Evolutionary conservation across 1,140 invertebrate species (phyloP).

Genomic region (Lasioglossum albipes): DNA sequence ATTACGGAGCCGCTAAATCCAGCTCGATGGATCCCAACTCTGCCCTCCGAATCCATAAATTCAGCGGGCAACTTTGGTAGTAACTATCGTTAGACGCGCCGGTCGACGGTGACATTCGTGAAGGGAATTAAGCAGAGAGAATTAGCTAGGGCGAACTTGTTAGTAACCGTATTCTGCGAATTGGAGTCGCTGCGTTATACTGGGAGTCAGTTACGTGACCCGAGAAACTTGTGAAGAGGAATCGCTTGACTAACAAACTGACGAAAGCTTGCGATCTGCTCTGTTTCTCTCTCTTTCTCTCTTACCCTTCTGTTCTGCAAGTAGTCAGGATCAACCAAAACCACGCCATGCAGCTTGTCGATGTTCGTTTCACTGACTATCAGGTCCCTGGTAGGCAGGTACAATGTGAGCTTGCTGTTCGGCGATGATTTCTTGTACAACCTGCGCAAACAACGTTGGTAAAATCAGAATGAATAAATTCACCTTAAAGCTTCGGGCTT

Average conservation of each 20-base stretch:
- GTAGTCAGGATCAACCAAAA: conserved; percentile 89
- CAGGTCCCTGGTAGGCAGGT: conserved; percentile 89
- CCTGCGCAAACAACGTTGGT: conserved; percentile 48
- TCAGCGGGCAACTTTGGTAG: background rate
- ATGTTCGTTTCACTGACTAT: conserved; percentile 86
- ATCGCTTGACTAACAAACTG: too few relatives aligned
- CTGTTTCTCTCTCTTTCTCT: too few relatives aligned
- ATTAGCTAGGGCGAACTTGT: too few relatives aligned
- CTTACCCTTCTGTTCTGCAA: conserved; percentile 85
- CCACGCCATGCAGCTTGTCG: conserved; percentile 89
- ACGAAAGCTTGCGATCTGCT: too few relatives aligned
- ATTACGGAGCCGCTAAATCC: too few relatives aligned
- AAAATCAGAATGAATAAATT: too few relatives aligned
- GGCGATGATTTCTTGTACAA: conserved; percentile 87
- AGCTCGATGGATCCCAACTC: too few relatives aligned
- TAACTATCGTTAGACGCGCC: background rate
- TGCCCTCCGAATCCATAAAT: background rate
- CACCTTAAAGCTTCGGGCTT: too few relatives aligned
- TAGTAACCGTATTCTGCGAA: background rate
- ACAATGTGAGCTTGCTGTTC: conserved; percentile 90
- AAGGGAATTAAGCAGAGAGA: background rate
- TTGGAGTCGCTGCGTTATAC: background rate
- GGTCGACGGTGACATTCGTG: background rate
- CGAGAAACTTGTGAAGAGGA: too few relatives aligned
- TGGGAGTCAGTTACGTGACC: too few relatives aligned